Conservation (phyloP, 2,797 vertebrate genomes). For the Sphaeramia orbicularis region DNA sequence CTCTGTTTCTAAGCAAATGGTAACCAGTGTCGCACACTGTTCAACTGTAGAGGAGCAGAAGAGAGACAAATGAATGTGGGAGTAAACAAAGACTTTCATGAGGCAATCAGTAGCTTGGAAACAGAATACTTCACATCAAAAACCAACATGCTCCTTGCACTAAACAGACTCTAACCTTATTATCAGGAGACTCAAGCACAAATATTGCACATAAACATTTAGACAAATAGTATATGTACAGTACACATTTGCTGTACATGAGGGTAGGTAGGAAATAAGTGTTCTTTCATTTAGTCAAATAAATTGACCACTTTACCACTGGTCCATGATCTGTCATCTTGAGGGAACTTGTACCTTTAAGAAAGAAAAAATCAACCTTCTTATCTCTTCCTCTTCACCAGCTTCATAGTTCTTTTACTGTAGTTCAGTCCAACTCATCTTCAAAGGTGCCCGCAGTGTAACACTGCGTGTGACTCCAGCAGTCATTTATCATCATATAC, state of each 20-base stretch:
- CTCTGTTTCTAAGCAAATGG: no score
- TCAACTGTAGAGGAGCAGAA: no score
- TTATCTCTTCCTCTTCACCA: slow-evolving; percentile 39
- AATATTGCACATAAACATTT: no score
- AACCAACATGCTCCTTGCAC: no score
- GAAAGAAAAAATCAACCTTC: slow-evolving; percentile 28
- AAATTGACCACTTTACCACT: slow-evolving; percentile 52
- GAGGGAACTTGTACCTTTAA: slow-evolving; percentile 39
- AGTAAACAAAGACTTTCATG: no score
- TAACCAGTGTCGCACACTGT: no score
- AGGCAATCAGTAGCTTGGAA: no score
- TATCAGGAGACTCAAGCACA: no score
- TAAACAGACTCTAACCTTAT: no score
- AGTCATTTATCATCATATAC: slow-evolving; percentile 75
- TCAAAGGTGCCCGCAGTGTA: slow-evolving; percentile 59
- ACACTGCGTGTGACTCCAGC: slow-evolving; percentile 62
- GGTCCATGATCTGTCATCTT: slow-evolving; percentile 39
- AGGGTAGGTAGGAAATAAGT: slow-evolving; percentile 35
- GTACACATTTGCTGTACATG: slow-evolving; percentile 3
- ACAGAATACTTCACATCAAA: no score
- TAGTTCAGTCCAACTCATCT: slow-evolving; percentile 43
- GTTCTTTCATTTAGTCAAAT: slow-evolving; percentile 52
- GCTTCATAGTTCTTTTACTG: slow-evolving; percentile 38
- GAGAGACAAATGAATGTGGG: no score
- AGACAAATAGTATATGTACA: slow-evolving; percentile 27